Base-by-base conservation (phyloP, 2,797 vertebrate genomes). In the Cetoscarus ocellatus region DNA sequence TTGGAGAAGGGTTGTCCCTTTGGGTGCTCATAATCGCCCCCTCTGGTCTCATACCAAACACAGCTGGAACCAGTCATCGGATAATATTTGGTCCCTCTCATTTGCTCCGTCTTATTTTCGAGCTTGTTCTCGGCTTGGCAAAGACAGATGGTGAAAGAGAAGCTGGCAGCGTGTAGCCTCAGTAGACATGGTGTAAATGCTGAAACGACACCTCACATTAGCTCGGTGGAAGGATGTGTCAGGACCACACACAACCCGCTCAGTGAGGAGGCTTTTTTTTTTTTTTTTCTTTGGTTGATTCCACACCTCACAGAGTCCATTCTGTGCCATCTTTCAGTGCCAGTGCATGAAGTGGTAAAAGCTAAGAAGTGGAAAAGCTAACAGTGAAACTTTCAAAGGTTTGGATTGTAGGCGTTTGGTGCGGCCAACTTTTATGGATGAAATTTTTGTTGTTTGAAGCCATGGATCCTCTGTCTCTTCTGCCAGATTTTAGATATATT, bases 1-100 rank as follows among this genome's bases (percentile, higher is more conserved):
- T 83, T 48, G 51, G 70, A 76, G 55, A 17, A 44, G 39, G 58
- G 72, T 58, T 56, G 74, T 74, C 66, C 84, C 75, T 54, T 58
- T 51, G 73, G 79, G 74, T 64, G 35, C 57, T 75, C 82, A 85
- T 91, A 87, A 92, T 90, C 70, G 49, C 11, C 76, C 87, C 83
- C 82, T 70, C 57, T 76, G 75, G 76, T 76, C 49, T 58, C 52
- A 43, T 53, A 67, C 70, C 68, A 80, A 68, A 69, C 36, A 1
- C 77, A 87, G 79, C 82, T 75, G 75, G 82, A 86, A 72, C 64
- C 45, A 42, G 53, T 65, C 71, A 56, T 12, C 17, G 78, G 82
- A 72, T 77, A 58, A 80, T 67, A 66, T 73, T 62, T 35, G 34
- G 50, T 82, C 70, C 70, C 65, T 42, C 55, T 69, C 42, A 40